These are phyloP conservation scores for Phoxinus dragarum DNA, from an alignment of 2,797 vertebrate genomes.

Conservation along the genomic window DNA sequence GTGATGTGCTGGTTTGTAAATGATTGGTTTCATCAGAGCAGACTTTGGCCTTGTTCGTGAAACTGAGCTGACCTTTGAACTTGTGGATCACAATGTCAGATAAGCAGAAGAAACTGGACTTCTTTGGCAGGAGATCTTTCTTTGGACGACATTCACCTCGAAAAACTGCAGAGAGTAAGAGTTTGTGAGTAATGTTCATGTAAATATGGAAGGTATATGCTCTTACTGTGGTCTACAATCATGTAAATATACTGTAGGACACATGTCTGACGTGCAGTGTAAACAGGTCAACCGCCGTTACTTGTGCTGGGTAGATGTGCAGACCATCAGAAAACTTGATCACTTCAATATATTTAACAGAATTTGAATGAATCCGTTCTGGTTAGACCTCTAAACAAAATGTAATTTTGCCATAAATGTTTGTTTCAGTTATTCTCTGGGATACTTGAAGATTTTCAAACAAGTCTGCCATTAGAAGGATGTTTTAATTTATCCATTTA, in stretches of 20 bases:
- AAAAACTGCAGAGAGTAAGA: conserved; percentile 64
- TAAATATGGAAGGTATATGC: background rate
- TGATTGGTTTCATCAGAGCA: conserved; percentile 72
- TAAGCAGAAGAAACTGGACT: conserved; percentile 76
- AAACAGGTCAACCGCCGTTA: background rate
- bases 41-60: conserved; percentile 69
- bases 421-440: background rate
- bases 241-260: background rate
- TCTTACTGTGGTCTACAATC: background rate
- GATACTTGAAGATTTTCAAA: background rate
- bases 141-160: conserved; percentile 61
- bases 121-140: conserved; percentile 72
- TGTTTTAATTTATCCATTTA: too few species aligned
- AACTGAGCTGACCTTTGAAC: conserved; percentile 76
- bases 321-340: background rate
- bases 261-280: too few species aligned
- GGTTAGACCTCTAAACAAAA: background rate
- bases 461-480: background rate
- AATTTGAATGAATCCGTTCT: background rate
- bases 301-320: conserved; percentile 3
- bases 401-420: background rate
- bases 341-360: background rate
- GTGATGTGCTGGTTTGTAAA: conserved; percentile 65
- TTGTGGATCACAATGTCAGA: conserved; percentile 69
- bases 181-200: conserved; percentile 76